Evolutionary conservation across 2,888 invertebrate genomes (phyloP), one percentile per base, ranked within the genome.

Genomic region (Andrena praecox): DNA sequence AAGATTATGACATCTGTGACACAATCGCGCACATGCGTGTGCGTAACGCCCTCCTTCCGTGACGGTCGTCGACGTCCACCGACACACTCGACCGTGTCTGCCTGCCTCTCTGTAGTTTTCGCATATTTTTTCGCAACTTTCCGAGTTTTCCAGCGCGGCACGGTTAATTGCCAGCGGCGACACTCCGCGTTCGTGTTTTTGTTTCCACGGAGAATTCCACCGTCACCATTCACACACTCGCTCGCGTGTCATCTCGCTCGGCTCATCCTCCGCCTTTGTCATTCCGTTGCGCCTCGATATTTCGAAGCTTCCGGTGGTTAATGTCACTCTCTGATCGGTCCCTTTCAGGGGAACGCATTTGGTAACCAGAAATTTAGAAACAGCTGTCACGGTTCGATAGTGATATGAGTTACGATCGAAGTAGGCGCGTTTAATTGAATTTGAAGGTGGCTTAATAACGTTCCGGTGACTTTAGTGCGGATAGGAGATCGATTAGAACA

Each of bases 1-100:
- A 92, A 93, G 90, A 91, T 93, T 93, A 93, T 93, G 92, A 93
- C 93, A 93, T 93, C 91, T 90, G 88, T 92, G 92, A 92, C 92
- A 92, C 93, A 92, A 92, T 92, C 91, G 89, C 77, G 82, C 77
- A 84, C 85, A 85, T 87, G 89, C 87, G 90, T 87, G 80, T 85
- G 87, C 87, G 90, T 84, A 87, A 91, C 92, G 92, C 91, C 92
- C 91, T 91, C 92, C 89, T 91, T 91, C 88, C 90, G 88, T 90
- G 88, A 89, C 88, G 79, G 77, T 82, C 85, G 79, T 82, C 79
- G 75, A 77, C 85, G 77, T 78, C 76, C 63, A 62, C 71, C 77
- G 85, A 73, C 77, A 60, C 77, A 42, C 29, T 27, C 33, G 56
- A 27, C 67, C 56, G 60, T 24, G 42, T 29, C 54, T 48, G 31